Evolutionary conservation across 2,797 vertebrate species (phyloP).

Genomic region (Meda fulgida): DNA sequence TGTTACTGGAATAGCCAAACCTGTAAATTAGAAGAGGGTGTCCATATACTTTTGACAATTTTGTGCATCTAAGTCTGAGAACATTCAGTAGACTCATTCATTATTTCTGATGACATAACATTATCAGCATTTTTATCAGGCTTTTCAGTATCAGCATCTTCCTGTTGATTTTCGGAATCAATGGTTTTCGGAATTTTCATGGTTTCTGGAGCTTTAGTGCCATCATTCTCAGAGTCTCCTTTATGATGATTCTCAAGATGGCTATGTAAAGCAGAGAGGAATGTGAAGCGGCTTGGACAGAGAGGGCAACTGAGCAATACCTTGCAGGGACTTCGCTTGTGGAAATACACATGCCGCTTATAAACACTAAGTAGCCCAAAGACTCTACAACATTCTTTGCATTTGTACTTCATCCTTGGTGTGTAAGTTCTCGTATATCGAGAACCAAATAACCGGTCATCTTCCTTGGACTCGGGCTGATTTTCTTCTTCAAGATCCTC

Average conservation of each 20-base stretch:
- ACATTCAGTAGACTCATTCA: slow-evolving; percentile 80
- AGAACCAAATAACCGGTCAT: slow-evolving; percentile 55
- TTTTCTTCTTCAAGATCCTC: slow-evolving; percentile 59
- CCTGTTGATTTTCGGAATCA: slow-evolving; percentile 60
- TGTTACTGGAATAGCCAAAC: background rate
- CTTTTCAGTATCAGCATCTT: slow-evolving; percentile 56
- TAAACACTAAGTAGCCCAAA: slow-evolving; percentile 81
- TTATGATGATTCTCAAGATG: slow-evolving; percentile 74
- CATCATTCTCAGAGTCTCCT: slow-evolving; percentile 50
- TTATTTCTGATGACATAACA: slow-evolving; percentile 64
- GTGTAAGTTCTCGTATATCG: slow-evolving; percentile 60
- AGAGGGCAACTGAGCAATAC: slow-evolving; percentile 67
- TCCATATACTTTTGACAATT: slow-evolving; percentile 38
- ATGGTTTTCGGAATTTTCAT: no score
- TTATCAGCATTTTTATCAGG: slow-evolving; percentile 57
- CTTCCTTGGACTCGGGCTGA: slow-evolving; percentile 50
- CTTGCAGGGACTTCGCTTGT: slow-evolving; percentile 74
- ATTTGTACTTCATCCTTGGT: slow-evolving; percentile 74
- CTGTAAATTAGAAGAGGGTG: background rate
- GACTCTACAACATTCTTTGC: slow-evolving; percentile 79
- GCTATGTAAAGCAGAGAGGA: slow-evolving; percentile 70
- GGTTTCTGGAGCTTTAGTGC: slow-evolving; percentile 49
- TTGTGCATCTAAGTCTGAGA: slow-evolving; percentile 79
- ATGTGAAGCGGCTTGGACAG: slow-evolving; percentile 74
- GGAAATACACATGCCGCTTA: slow-evolving; percentile 79